Evolutionary conservation across 2,113 vertebrate genomes (phyloP).

Genomic region (Psittacula cyanocephala): DNA sequence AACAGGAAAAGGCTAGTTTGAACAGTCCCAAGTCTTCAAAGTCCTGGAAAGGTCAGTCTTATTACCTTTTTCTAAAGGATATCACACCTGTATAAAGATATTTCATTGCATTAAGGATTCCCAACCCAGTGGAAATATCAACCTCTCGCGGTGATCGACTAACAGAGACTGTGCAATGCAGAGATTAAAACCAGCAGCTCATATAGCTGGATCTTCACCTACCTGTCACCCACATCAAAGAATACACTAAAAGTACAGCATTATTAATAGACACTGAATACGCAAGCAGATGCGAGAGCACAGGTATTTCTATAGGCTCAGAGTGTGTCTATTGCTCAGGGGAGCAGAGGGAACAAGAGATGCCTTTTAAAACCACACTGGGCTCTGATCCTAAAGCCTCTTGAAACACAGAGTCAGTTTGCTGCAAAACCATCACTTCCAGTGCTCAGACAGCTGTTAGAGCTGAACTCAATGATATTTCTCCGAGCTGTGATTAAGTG

Average conservation of each 20-base stretch:
- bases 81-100: background rate
- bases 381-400: background rate
- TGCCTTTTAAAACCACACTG: background rate
- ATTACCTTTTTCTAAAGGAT: background rate
- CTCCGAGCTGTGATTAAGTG: slow-evolving; percentile 42
- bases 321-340: background rate
- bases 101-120: background rate
- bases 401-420: background rate
- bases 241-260: background rate
- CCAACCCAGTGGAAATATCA: background rate
- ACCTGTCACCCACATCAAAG: background rate
- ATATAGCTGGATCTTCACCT: background rate
- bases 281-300: background rate
- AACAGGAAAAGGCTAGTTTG: background rate
- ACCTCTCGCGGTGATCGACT: background rate
- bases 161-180: background rate
- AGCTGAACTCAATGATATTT: slow-evolving; percentile 32
- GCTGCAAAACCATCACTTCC: slow-evolving; percentile 13
- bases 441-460: slow-evolving; percentile 38
- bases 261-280: background rate
- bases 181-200: background rate
- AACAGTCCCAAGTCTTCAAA: background rate
- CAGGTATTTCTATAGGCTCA: background rate
- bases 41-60: background rate
- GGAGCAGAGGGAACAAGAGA: background rate